Evolutionary conservation across 1,140 invertebrate genomes (phyloP).

Genomic region (Trichogramma pretiosum): DNA sequence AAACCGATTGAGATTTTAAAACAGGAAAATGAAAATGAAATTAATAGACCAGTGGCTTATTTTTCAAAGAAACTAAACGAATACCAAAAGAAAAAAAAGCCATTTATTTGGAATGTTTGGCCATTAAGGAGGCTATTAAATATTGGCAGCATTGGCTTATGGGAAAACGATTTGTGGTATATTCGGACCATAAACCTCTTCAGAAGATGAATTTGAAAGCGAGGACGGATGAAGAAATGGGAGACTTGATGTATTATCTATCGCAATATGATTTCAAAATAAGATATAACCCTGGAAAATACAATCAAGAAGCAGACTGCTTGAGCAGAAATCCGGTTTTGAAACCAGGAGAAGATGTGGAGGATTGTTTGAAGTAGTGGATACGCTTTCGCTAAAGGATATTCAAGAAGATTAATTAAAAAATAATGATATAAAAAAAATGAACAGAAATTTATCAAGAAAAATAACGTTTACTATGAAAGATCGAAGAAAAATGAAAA

Average conservation of each 20-base stretch:
- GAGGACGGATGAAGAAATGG: constrained; percentile 2
- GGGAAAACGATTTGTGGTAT: not conserved
- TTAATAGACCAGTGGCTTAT: not conserved
- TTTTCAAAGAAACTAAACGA: constrained; percentile 1
- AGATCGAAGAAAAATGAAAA: too few relatives aligned
- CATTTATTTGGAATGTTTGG: constrained; percentile 1
- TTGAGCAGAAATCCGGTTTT: constrained; percentile 7
- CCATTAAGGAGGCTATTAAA: constrained; percentile 4
- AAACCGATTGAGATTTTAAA: constrained; percentile 17
- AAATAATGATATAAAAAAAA: too few relatives aligned
- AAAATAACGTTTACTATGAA: too few relatives aligned
- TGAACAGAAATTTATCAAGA: too few relatives aligned
- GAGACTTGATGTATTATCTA: constrained; percentile 1
- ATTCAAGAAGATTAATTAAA: too few relatives aligned
- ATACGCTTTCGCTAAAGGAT: too few relatives aligned
- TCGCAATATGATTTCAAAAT: constrained; percentile 7
- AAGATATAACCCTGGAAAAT: constrained; percentile 3
- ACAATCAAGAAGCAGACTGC: constrained; percentile 6
- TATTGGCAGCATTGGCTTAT: constrained; percentile 7
- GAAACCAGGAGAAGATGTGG: not conserved
- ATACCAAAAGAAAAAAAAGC: not conserved
- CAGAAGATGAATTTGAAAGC: constrained; percentile 2
- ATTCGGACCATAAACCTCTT: constrained; percentile 7
- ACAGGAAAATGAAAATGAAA: not conserved
- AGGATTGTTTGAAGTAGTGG: too few relatives aligned